Evolutionary conservation across 2,888 invertebrate species (phyloP).

Genomic region (Andricus quercusramuli): DNA sequence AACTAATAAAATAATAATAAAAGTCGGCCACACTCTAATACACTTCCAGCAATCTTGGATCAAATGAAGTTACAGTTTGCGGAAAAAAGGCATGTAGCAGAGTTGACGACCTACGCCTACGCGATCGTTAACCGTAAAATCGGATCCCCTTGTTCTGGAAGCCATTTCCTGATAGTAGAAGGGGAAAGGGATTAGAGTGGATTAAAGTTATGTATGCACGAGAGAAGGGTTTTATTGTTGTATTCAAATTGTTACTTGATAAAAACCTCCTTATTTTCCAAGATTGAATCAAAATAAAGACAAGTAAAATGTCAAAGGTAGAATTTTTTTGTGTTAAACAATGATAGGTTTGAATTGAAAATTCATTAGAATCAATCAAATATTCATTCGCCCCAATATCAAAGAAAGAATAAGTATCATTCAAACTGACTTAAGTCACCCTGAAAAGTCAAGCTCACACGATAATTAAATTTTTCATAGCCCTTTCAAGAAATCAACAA

Average conservation of each 20-base stretch:
- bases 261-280: background rate
- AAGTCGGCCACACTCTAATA: too few species aligned
- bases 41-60: background rate
- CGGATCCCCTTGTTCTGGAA: conserved; percentile 19
- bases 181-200: conserved; percentile 21
- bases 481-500: too few species aligned
- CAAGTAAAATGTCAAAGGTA: too few species aligned
- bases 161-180: conserved; percentile 27
- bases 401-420: too few species aligned
- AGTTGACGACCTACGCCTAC: conserved; percentile 22
- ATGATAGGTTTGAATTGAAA: too few species aligned
- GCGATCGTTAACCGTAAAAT: conserved; percentile 32
- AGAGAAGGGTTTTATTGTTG: background rate
- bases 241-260: background rate
- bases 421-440: too few species aligned
- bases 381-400: too few species aligned
- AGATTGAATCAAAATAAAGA: too few species aligned
- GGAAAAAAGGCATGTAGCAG: background rate
- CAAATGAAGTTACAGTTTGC: background rate
- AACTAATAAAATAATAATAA: background rate
- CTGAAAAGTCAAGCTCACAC: too few species aligned
- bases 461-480: too few species aligned
- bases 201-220: conserved; percentile 14
- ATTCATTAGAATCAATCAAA: too few species aligned
- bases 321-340: too few species aligned